Evolutionary conservation across 1,140 invertebrate genomes (phyloP), one percentile per base, ranked within the genome.

Genomic region (Leucophenga varia): DNA sequence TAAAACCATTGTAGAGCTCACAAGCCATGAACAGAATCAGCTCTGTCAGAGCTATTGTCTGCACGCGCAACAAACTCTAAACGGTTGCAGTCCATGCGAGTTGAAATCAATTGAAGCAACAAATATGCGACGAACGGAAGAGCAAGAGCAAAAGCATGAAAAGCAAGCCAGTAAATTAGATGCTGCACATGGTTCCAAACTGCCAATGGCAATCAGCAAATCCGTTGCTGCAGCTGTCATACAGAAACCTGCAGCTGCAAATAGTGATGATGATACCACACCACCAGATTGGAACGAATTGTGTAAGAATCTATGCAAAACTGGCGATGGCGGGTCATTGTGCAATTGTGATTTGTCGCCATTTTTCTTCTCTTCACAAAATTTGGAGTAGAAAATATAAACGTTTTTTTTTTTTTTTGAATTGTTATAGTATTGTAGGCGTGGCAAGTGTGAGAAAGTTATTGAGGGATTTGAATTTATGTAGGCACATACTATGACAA

Each of bases 311-410:
- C 64, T 76, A 52, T 82, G 80, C 64, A 61, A 72, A 47, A 74
- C 72, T 54, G 78, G 78, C 25, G 74, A 78, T 54, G 80, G 80
- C 43, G 80, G 79, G 44, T 72, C 70, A 48, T 79, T 80, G 57
- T 81, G 80, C 68, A 75, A 79, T 58, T 81, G 80, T 72, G 79
- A 81, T 75, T 63, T 79, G 39, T 71, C 78, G 35, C 79, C 79
- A 37, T 75, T 78, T 56, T 55, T 64, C 55, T 64, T 9, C 53
- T 67, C 30, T 44, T n/a, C 37, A 42, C 12, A 18, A 17, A 13
- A 31, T 32, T 21, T 18, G 19, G 17, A 49, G 18, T 35, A 40
- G 8, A 9, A 46, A 45, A 25, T 51, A 51, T 55, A 51, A 42
- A 45, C 38, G 35, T 54, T 54, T 51, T 16, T 49, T 43, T 36